phyloP scores from a whole-genome alignment of 1,140 invertebrate genomes.

The Anadara kagoshimensis region DNA sequence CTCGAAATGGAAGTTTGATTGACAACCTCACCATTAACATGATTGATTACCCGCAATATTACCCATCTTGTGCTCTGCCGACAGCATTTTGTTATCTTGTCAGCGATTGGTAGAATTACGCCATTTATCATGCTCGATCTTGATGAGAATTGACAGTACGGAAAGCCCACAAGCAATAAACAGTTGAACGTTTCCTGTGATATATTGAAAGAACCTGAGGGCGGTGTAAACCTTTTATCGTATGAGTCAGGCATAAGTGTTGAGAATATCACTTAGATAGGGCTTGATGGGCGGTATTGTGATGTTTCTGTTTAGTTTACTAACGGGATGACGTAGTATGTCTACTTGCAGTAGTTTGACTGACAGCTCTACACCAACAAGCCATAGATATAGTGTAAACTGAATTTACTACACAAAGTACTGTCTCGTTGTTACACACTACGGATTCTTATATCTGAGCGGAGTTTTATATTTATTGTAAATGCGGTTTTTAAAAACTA shows the following conservation, averaged over 20 bases:
- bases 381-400: too few relatives aligned
- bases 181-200: slow-evolving; percentile 25
- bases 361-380: slow-evolving; percentile 15
- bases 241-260: slow-evolving; percentile 43
- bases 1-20: slow-evolving; percentile 58
- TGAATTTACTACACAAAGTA: too few relatives aligned
- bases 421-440: too few relatives aligned
- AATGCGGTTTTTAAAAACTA: too few relatives aligned
- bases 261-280: slow-evolving; percentile 45
- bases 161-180: slow-evolving; percentile 46
- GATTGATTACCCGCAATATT: slow-evolving; percentile 64
- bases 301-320: slow-evolving; percentile 32
- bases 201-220: slow-evolving; percentile 38
- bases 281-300: slow-evolving; percentile 45
- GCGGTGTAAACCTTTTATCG: slow-evolving; percentile 49
- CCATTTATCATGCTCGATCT: slow-evolving; percentile 45
- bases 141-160: slow-evolving; percentile 49
- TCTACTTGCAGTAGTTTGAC: slow-evolving; percentile 26
- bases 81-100: slow-evolving; percentile 43
- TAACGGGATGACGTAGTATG: slow-evolving; percentile 16
- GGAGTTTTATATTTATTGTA: too few relatives aligned
- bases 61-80: slow-evolving; percentile 58
- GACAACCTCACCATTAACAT: slow-evolving; percentile 61
- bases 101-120: slow-evolving; percentile 52
- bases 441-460: too few relatives aligned